Conservation (phyloP, 2,113 vertebrate genomes). For the Mixornis gularis region DNA sequence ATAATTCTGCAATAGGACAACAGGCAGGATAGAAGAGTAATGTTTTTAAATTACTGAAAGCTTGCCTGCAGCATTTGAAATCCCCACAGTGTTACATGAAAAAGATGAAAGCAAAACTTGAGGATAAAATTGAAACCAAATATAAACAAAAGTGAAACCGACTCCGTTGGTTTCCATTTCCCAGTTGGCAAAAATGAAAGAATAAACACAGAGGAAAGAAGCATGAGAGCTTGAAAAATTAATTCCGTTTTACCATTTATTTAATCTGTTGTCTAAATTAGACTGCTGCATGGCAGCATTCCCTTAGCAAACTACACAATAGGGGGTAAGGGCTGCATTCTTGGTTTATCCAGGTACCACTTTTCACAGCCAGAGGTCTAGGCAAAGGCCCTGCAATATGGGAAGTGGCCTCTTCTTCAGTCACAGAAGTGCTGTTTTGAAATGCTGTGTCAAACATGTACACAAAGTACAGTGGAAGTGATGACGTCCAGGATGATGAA, state of each 20-base stretch:
- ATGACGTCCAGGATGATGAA: not conserved
- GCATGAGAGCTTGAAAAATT: not conserved
- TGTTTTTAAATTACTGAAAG: not conserved
- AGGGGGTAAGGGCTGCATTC: not conserved
- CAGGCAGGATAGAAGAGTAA: not conserved
- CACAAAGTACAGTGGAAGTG: not conserved
- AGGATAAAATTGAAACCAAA: slow-evolving; percentile 61
- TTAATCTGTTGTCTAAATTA: not conserved
- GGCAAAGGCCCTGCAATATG: rapidly evolving
- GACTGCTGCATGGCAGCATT: not conserved
- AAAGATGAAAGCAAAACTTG: slow-evolving; percentile 58
- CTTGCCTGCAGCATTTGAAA: not conserved
- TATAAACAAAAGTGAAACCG: slow-evolving; percentile 56
- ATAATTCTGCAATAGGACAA: not conserved
- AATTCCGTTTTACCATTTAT: not conserved
- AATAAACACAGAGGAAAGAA: not conserved
- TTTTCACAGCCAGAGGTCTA: not conserved
- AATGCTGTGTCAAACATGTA: not conserved
- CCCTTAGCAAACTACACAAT: not conserved
- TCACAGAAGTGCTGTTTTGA: not conserved
- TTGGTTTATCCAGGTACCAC: not conserved
- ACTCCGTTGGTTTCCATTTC: slow-evolving; percentile 37
- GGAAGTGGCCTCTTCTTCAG: rapidly evolving
- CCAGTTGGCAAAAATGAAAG: slow-evolving; percentile 49
- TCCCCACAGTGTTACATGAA: not conserved